Evolutionary conservation across 2,113 vertebrate genomes (phyloP).

Genomic region (Neolamprologus sp.): DNA sequence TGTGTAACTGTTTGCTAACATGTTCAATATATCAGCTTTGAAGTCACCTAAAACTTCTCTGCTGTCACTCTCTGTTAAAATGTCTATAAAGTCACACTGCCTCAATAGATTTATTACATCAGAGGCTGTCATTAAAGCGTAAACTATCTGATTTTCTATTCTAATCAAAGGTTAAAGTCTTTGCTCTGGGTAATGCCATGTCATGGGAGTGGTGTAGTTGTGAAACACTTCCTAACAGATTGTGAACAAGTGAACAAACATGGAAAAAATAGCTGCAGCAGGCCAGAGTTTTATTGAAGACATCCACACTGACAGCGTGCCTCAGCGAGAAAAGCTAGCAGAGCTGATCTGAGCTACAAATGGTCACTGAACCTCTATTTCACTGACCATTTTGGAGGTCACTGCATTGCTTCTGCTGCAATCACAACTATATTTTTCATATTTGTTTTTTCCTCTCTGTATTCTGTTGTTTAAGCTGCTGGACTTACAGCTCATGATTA

Average conservation of each 20-base stretch:
- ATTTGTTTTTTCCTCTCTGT: neutral
- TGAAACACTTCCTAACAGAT: neutral
- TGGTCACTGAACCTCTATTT: neutral
- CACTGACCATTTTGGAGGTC: neutral
- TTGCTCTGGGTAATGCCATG: neutral
- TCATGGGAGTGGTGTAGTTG: rapidly evolving
- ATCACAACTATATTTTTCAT: neutral
- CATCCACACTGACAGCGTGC: rapidly evolving
- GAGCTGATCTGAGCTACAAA: neutral
- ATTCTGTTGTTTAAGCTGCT: neutral
- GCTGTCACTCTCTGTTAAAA: too few species aligned
- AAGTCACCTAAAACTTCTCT: too few species aligned
- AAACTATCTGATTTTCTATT: neutral
- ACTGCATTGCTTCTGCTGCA: neutral
- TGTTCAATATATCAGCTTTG: too few species aligned
- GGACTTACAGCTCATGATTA: neutral
- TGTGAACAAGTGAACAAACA: neutral
- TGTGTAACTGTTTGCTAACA: too few species aligned
- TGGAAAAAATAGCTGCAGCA: neutral
- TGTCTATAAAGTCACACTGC: rapidly evolving
- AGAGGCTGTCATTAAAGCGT: rapidly evolving
- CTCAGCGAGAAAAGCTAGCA: rapidly evolving
- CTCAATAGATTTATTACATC: neutral
- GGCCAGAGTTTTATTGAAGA: neutral
- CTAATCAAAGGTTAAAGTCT: neutral